phyloP scores from a whole-genome alignment of 2,797 vertebrate species.

The Balearica regulorum region DNA sequence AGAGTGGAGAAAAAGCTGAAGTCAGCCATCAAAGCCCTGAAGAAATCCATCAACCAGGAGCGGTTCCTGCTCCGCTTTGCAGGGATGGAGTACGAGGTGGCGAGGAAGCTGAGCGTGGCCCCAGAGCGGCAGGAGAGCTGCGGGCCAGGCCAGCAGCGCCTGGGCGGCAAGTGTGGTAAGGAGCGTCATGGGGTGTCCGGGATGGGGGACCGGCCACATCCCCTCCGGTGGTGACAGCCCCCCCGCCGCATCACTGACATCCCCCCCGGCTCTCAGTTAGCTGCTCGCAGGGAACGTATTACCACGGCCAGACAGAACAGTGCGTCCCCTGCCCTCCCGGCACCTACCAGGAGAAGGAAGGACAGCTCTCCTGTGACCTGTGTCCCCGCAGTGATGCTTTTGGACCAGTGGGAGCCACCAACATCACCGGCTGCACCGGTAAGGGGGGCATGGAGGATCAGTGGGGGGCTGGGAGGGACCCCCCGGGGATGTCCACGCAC shows the following conservation, averaged over 20 bases:
- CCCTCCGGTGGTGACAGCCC: not conserved
- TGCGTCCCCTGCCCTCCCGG: constrained; percentile 93
- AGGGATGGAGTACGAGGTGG: constrained; percentile 93
- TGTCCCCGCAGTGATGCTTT: constrained; percentile 93
- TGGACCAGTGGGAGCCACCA: constrained; percentile 87
- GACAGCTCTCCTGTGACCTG: constrained; percentile 95
- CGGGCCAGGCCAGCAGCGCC: constrained; percentile 85
- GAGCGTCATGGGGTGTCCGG: not conserved
- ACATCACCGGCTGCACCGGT: constrained; percentile 94
- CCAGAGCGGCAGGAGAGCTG: constrained; percentile 79
- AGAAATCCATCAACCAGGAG: constrained; percentile 98
- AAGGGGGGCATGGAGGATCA: not conserved
- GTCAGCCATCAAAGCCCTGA: constrained; percentile 91
- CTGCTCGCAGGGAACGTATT: constrained; percentile 93
- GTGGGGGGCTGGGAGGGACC: accelerated
- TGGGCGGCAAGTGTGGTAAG: constrained; percentile 94
- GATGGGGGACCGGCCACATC: not conserved
- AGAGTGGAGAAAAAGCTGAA: constrained; percentile 92
- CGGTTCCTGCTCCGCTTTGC: constrained; percentile 93
- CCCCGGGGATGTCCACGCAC: accelerated
- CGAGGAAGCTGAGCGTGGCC: constrained; percentile 83
- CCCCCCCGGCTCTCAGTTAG: constrained; percentile 90
- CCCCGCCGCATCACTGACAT: constrained; percentile 49
- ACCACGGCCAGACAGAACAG: constrained; percentile 94
- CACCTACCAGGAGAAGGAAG: constrained; percentile 97